Evolutionary conservation across 1,140 invertebrate species (phyloP), one percentile per base, ranked within the genome.

Genomic region (Harpegnathos saltator): DNA sequence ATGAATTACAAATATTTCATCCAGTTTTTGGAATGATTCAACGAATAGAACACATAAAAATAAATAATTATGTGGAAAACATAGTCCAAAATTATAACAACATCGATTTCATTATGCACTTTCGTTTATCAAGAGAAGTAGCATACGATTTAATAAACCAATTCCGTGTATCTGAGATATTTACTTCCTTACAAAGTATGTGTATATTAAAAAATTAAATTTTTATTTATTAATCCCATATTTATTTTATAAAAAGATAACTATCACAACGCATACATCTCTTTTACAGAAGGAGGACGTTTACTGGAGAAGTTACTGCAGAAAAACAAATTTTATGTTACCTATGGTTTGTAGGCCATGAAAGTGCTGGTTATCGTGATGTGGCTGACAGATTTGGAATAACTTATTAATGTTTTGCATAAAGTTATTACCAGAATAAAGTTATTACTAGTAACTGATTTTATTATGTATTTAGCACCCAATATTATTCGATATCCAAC

Each of bases 401-500:
- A 0, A 61, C 14, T 15, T 61, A n/a, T 61, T 26, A 61, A 24
- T 24, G 58, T 15, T 26, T 61, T 61, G 11, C 26, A 29, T 17
- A 61, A 2, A 17, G n/a, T 61, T 26, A 61, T 59, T 26, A 22
- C 58, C 12, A 61, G 58, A 61, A n/a, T n/a, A n/a, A n/a, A n/a
- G n/a, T n/a, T n/a, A n/a, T n/a, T n/a, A n/a, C n/a, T n/a, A n/a
- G 24, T 61, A 15, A 61, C 58, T 26, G 58, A 61, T 29, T 61
- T 61, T 61, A 61, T 61, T 24, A 15, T 61, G 17, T 15, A 12
- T 61, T 61, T 61, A 1, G 24, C 58, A n/a, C n/a, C n/a, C n/a
- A n/a, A 29, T 15, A 61, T 29, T 1, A 61, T 61, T 15, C 11
- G 12, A 61, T 61, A 61, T 61, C 24, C 58, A 61, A 61, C 24